Base-by-base conservation (phyloP, 2,888 invertebrate species). In the Agriotes lineatus region DNA sequence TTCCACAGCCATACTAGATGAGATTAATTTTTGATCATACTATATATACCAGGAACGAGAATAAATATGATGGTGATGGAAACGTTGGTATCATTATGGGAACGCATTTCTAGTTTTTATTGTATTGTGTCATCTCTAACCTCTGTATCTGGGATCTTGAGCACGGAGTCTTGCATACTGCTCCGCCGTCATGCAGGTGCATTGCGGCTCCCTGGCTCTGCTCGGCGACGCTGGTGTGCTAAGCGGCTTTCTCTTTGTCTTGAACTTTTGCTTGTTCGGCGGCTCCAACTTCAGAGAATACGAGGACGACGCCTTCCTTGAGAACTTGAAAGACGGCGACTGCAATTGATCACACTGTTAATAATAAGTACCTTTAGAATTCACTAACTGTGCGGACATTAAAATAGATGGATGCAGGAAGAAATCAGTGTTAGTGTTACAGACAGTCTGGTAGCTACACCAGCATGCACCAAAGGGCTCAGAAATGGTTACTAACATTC, bases 241-340 rank as follows among this genome's bases (percentile, higher is more conserved):
- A 76, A 95, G 87, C 56, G 95, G 95, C 88, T 95, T 96, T 86
- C 96, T 90, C 85, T 95, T 94, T 79, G 93, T 90, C 85, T 95
- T 95, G 82, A 92, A 90, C 85, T 94, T 94, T 85, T 93, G 93
- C 87, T 94, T 94, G 84, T 89, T 91, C 74, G 94, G 93, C 72
- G 95, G 94, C 84, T 97, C 97, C 87, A 96, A 88, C 88, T 95
- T 95, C 85, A 97, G 90, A 82, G 96, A 97, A 88, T 96, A 97
- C 85, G 96, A 96, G 80, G 96, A 96, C 78, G 96, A 96, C 82
- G 96, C 96, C 90, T 97, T 97, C 86, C 97, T 92, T 85, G 96
- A 95, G 89, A 96, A 96, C 90, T 96, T 96, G 91, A 96, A 97
- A 87, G 96, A 95, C 85, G 96, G 96, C 88, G 95, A 96, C 97